Evolutionary conservation across 2,113 vertebrate genomes (phyloP).

Genomic region (Seriola aureovittata): DNA sequence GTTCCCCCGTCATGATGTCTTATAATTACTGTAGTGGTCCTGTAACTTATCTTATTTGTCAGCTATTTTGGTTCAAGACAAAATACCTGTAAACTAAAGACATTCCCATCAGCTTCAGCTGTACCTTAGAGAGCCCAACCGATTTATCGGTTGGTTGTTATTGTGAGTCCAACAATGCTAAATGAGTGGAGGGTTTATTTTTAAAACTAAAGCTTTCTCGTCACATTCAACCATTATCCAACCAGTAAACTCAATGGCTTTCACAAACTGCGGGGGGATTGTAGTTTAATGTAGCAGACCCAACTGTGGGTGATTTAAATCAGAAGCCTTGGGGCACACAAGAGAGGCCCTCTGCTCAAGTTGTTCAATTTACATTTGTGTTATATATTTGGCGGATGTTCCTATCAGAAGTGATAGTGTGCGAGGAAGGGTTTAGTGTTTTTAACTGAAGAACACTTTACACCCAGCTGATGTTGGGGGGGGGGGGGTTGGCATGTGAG

Average conservation of each 20-base stretch:
- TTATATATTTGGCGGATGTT: conserved; percentile 42
- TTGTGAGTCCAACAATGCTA: no score
- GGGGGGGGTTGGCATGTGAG: conserved; percentile 42
- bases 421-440: conserved; percentile 13
- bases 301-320: conserved; percentile 28
- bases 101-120: no score
- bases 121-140: no score
- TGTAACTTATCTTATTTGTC: no score
- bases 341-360: conserved; percentile 10
- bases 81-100: no score
- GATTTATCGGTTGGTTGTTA: no score
- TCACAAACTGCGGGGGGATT: not conserved
- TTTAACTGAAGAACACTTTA: conserved; percentile 35
- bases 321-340: conserved; percentile 10
- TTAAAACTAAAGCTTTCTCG: not conserved
- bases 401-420: conserved; percentile 5
- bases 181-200: not conserved
- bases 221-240: not conserved
- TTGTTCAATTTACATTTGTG: conserved; percentile 39
- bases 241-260: conserved; percentile 1
- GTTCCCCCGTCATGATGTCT: no score
- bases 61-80: no score
- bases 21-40: no score
- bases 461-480: not conserved
- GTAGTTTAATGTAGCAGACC: conserved; percentile 30